phyloP scores from a whole-genome alignment of 2,888 invertebrate species.

The Emmelina monodactyla region DNA sequence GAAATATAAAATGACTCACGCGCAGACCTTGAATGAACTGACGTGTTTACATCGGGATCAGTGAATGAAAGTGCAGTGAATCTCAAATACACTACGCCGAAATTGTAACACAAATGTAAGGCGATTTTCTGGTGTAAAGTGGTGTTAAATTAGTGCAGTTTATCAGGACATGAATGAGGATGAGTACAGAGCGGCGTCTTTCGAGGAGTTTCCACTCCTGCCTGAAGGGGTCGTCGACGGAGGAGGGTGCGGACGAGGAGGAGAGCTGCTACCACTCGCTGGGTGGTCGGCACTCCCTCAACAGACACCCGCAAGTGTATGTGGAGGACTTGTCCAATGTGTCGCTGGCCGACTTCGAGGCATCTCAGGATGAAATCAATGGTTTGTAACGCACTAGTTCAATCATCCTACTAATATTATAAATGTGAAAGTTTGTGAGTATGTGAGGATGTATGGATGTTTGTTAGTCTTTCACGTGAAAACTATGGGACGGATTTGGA shows the following conservation, averaged over 20 bases:
- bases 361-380: conserved; percentile 46
- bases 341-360: conserved; percentile 51
- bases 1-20: no score
- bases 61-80: conserved; percentile 10
- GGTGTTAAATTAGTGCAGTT: conserved; percentile 21
- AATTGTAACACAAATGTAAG: neutral
- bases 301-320: conserved; percentile 49
- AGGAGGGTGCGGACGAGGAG: conserved; percentile 57
- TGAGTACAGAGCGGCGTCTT: conserved; percentile 66
- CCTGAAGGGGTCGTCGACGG: conserved; percentile 67
- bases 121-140: neutral
- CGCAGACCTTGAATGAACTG: no score
- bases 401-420: no score
- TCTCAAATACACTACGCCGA: neutral
- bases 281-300: conserved; percentile 50
- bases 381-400: no score
- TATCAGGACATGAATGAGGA: conserved; percentile 50
- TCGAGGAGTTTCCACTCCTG: conserved; percentile 75
- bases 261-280: conserved; percentile 58
- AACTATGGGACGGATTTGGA: no score
- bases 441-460: no score
- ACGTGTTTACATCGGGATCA: no score
- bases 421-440: no score
- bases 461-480: no score
- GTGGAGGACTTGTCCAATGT: conserved; percentile 53